Conservation (phyloP, 1,140 invertebrate species). For the Anoplophora glabripennis region DNA sequence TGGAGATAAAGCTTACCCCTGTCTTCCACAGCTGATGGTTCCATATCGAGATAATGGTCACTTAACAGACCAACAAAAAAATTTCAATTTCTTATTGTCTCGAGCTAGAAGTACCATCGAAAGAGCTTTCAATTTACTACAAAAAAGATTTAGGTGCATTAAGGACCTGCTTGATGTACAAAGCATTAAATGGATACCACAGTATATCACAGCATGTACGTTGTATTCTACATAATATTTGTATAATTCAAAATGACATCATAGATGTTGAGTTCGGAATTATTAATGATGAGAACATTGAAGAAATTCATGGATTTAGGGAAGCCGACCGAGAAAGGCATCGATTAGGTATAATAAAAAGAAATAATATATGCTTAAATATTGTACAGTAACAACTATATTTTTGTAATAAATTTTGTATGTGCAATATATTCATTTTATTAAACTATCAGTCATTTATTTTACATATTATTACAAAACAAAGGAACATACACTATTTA, state of each 20-base stretch:
- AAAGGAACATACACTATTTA: not conserved
- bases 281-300: not conserved
- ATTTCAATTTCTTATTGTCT: conserved; percentile 6
- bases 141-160: not conserved
- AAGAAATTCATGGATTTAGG: too few species aligned
- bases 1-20: conserved; percentile 12
- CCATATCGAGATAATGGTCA: conserved; percentile 14
- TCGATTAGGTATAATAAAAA: not conserved
- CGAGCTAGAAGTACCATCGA: not conserved
- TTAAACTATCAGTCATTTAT: too few species aligned
- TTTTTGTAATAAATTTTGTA: not conserved
- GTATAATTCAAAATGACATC: not conserved
- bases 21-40: conserved; percentile 7
- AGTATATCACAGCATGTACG: not conserved
- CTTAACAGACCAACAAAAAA: conserved; percentile 12
- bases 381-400: not conserved
- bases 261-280: not conserved
- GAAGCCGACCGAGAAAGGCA: not conserved
- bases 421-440: too few species aligned
- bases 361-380: not conserved
- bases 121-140: not conserved
- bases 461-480: too few species aligned
- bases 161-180: too few species aligned
- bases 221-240: not conserved
- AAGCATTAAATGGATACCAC: too few species aligned